Base-by-base conservation (phyloP, 2,888 invertebrate species). In the Pammene fasciana region DNA sequence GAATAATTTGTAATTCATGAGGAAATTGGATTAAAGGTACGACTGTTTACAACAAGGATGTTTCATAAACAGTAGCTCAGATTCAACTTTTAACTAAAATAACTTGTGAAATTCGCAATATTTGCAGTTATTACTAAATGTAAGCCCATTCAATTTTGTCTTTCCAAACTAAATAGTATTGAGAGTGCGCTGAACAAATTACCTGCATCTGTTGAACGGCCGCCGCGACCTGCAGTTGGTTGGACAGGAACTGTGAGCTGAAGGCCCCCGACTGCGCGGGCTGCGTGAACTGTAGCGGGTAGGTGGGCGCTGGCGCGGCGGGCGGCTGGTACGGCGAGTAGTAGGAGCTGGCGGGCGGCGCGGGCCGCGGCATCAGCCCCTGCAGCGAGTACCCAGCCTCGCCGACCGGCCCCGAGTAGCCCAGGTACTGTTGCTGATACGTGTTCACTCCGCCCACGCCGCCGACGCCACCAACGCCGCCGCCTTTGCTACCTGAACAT, bases 261-360 rank as follows among this genome's bases (percentile, higher is more conserved):
- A 90, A 92, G 10, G 93, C 92, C 72, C 87, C 89, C 11, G 93
- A 93, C 78, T 94, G 88, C 72, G 94, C 93, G 0, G 93, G 94
- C 78, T 94, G 94, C 68, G 94, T 94, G 85, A 93, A 95, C 83
- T 95, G 95, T 75, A 93, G 88, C 72, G 94, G 94, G 77, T 94
- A 94, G 8, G 94, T 94, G 71, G 94, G 94, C 70, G 94, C 94
- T 26, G 94, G 94, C 65, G 94, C 94, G 26, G 86, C 74, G 16
- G 88, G 86, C 74, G 87, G 89, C 82, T 91, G 92, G 82, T 92
- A 92, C 66, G 90, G 90, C 74, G 93, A 88, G 84, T 93, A 93
- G 86, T 92, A 92, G 2, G 91, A 90, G 75, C 81, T 86, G 70
- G 91, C 89, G 62, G 93, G 90, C 18, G 93, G 92, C 72, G 92